Evolutionary conservation across 1,140 invertebrate species (phyloP).

Genomic region (Lethrus apterus): DNA sequence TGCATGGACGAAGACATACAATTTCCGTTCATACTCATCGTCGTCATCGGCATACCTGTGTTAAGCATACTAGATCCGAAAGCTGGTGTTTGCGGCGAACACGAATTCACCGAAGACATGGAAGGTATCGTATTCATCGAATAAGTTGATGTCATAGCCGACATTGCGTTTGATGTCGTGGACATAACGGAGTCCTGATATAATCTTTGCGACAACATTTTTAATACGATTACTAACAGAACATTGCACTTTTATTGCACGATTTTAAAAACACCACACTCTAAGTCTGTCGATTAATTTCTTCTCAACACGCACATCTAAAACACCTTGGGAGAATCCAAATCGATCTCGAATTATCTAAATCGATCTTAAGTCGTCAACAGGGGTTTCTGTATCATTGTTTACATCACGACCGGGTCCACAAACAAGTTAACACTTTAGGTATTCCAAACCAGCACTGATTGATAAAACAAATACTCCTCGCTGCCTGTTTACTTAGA

Average conservation of each 20-base stretch:
- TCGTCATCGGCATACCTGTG: constrained; percentile 51
- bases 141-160: constrained; percentile 63
- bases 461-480: constrained; percentile 45
- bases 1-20: constrained; percentile 62
- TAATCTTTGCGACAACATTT: constrained; percentile 44
- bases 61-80: constrained; percentile 55
- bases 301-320: no score
- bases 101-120: constrained; percentile 57
- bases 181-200: constrained; percentile 43
- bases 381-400: constrained; percentile 41
- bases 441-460: constrained; percentile 43
- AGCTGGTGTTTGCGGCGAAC: constrained; percentile 54
- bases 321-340: no score
- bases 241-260: constrained; percentile 20
- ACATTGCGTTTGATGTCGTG: constrained; percentile 40
- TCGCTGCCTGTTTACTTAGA: constrained; percentile 43
- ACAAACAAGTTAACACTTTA: constrained; percentile 44
- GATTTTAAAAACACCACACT: not conserved
- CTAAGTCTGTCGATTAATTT: no score
- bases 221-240: constrained; percentile 5
- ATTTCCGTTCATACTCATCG: constrained; percentile 53
- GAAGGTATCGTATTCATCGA: constrained; percentile 70
- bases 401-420: constrained; percentile 42
- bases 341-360: no score
- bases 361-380: constrained; percentile 39